These are phyloP conservation scores for Sebastiscus albofasciatus DNA, from an alignment of 2,797 vertebrate species.

Conservation along the genomic window DNA sequence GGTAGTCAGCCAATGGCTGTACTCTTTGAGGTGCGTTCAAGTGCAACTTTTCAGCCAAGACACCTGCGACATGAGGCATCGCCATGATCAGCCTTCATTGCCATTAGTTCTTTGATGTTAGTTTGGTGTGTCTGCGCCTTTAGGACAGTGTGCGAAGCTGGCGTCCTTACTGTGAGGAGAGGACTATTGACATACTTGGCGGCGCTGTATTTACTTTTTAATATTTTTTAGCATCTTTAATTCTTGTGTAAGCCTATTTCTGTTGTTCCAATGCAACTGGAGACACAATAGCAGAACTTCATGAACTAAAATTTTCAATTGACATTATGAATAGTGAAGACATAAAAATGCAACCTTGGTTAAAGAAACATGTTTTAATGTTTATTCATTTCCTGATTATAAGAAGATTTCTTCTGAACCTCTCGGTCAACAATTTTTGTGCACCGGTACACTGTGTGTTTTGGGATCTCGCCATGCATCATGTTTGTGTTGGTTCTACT, in stretches of 20 bases:
- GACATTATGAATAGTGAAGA: not conserved
- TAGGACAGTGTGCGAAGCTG: not conserved
- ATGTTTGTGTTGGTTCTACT: conserved; percentile 31
- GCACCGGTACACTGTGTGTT: not conserved
- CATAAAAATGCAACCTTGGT: not conserved
- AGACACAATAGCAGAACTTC: not conserved
- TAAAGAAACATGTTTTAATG: not conserved
- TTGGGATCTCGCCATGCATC: conserved; percentile 21
- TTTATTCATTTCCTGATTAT: not conserved
- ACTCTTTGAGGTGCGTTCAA: too few relatives aligned
- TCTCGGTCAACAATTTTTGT: conserved; percentile 23
- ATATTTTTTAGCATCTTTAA: not conserved
- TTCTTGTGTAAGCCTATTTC: not conserved
- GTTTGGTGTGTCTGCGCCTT: too few relatives aligned
- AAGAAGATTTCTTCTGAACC: not conserved
- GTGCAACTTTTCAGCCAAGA: too few relatives aligned
- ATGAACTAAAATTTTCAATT: not conserved
- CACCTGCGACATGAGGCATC: too few relatives aligned
- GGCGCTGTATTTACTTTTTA: not conserved
- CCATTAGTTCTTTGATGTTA: too few relatives aligned
- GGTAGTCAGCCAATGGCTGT: too few relatives aligned
- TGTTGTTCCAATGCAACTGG: not conserved
- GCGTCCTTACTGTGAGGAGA: not conserved
- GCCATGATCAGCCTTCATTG: too few relatives aligned
- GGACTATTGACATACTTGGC: not conserved